Evolutionary conservation across 2,888 invertebrate genomes (phyloP), one percentile per base, ranked within the genome.

Genomic region (Acheta domesticus): DNA sequence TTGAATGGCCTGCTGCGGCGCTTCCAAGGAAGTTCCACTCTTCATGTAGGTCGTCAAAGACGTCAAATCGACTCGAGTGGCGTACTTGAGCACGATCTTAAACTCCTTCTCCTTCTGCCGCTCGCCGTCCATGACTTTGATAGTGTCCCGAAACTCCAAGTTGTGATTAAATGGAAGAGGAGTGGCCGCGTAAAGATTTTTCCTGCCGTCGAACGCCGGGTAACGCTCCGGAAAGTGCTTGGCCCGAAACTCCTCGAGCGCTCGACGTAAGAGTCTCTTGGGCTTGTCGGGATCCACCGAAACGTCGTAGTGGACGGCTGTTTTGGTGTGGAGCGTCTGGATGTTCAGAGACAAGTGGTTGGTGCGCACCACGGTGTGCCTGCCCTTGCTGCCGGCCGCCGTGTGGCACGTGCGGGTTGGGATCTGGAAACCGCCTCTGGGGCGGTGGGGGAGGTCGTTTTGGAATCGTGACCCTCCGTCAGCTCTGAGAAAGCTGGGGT

Each of bases 231-330:
- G 87, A 83, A 89, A 90, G 79, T 86, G 79, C 81, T 84, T 83
- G 8, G 75, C 74, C 49, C 85, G 84, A 21, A 87, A 84, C 74
- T 76, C 81, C 80, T 86, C 84, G 82, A 87, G 82, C 1, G 83
- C 84, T 76, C 80, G 83, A 82, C 91, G 87, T 79, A 91, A 84
- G 82, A 92, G 86, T 83, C 90, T 91, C 83, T 92, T 93, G 0
- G 94, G 93, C 75, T 86, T 90, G 20, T 94, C 93, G 0, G 94
- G 94, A 1, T 85, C 87, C 62, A 94, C 89, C 0, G 86, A 88
- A 0, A 96, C 93, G 84, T 98, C 98, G 86, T 98, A 98, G 84
- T 98, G 97, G 84, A 89, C 86, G 0, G 89, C 89, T 1, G 76
- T 49, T 0, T 83, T 83, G 11, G 85, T 82, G 11, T 89, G 86